These are phyloP conservation scores for Notiomystis cincta DNA, from an alignment of 2,113 vertebrate species.

Conservation along the genomic window DNA sequence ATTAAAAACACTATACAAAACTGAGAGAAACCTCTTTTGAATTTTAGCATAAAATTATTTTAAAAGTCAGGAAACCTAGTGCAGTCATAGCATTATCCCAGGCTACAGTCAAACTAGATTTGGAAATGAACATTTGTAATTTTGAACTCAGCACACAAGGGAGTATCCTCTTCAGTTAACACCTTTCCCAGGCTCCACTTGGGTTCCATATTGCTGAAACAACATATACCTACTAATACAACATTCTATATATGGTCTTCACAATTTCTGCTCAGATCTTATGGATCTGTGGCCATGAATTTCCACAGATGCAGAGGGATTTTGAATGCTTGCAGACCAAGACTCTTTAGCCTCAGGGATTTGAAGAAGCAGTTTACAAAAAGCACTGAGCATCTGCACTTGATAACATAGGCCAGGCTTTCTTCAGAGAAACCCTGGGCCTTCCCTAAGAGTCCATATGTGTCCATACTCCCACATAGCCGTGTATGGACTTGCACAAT, in stretches of 20 bases:
- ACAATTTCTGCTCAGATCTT: neutral
- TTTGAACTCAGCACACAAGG: neutral
- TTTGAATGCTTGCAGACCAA: neutral
- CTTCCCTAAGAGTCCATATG: neutral
- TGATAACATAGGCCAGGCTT: neutral
- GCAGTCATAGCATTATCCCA: neutral
- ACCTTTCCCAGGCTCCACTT: neutral
- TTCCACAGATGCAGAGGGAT: neutral
- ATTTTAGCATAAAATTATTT: neutral
- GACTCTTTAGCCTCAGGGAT: neutral
- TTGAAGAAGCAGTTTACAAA: neutral
- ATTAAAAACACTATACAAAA: neutral
- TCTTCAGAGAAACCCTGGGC: neutral
- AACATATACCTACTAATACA: neutral
- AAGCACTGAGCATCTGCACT: neutral
- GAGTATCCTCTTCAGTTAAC: neutral
- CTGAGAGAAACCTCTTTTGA: neutral
- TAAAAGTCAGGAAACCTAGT: neutral
- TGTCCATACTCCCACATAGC: accelerated
- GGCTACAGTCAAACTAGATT: neutral
- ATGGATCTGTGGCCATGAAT: accelerated
- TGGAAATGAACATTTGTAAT: neutral
- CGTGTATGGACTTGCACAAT: neutral
- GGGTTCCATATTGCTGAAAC: neutral
- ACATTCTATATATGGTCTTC: neutral